A percentile compares a stretch with the other conserved stretches of the same genome.
phyloP scores from a whole-genome alignment of 2,113 vertebrate genomes.

The Hylia prasina region DNA sequence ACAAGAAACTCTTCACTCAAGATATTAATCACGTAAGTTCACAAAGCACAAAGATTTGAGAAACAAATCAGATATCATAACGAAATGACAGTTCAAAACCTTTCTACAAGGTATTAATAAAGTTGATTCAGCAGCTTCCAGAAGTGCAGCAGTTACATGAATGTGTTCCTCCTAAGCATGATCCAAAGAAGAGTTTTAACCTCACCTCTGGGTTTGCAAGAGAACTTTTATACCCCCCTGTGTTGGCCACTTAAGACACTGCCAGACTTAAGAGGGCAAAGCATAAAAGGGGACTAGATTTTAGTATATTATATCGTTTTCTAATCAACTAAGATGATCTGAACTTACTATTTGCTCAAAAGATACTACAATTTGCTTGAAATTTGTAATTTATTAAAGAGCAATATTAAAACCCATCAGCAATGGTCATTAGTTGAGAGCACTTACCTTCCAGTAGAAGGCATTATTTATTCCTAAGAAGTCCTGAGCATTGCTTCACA shows the following conservation, averaged over 20 bases:
- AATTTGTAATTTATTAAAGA: neutral
- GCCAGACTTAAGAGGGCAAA: slow-evolving; percentile 76
- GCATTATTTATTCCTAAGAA: neutral
- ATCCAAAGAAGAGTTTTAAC: slow-evolving; percentile 60
- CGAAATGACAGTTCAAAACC: neutral
- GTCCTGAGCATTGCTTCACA: neutral
- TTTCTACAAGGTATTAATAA: neutral
- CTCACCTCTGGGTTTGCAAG: slow-evolving; percentile 71
- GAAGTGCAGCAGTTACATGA: neutral
- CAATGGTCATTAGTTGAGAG: neutral
- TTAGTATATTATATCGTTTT: neutral
- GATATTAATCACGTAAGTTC: neutral
- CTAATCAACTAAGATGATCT: neutral
- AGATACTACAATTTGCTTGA: neutral
- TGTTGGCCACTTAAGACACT: slow-evolving; percentile 79
- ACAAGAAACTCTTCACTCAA: neutral
- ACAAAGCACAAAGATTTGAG: neutral
- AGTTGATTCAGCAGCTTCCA: neutral
- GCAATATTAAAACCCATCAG: neutral
- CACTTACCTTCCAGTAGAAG: neutral
- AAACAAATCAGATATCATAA: neutral
- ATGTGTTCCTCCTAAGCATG: slow-evolving; percentile 67
- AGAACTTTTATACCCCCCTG: slow-evolving; percentile 76
- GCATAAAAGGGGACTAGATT: slow-evolving; percentile 45
- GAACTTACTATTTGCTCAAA: neutral